A percentile compares a stretch with the other conserved stretches of the same genome.
phyloP scores from a whole-genome alignment of 2,113 vertebrate species.

The Lagopus muta region DNA sequence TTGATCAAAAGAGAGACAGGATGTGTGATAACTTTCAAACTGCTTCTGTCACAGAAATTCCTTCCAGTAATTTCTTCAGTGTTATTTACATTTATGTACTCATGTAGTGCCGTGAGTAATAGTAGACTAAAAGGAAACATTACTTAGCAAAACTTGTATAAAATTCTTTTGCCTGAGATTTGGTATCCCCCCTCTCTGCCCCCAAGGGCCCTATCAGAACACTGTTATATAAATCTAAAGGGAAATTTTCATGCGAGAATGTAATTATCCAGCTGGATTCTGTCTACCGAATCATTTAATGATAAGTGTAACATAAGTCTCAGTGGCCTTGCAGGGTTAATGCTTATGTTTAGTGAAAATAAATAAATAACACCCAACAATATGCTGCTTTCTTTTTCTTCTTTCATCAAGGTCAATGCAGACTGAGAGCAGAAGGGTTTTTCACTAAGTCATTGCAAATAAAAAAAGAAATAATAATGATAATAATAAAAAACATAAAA shows the following conservation, averaged over 20 bases:
- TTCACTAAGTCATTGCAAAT: not conserved
- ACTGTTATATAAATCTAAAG: not conserved
- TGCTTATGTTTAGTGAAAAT: not conserved
- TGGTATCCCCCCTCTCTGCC: not conserved
- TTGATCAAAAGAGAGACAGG: not conserved
- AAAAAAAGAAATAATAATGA: not conserved
- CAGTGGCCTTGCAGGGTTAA: not conserved
- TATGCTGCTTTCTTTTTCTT: not conserved
- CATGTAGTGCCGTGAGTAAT: not conserved
- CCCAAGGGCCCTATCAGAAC: not conserved
- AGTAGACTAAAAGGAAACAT: not conserved
- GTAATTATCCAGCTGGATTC: not conserved
- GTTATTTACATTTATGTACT: not conserved
- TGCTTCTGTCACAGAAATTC: not conserved
- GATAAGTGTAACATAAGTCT: not conserved
- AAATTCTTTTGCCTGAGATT: not conserved
- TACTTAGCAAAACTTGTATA: not conserved
- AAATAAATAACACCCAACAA: not conserved
- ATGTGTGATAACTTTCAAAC: not conserved
- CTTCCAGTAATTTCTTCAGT: not conserved
- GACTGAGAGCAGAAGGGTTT: not conserved
- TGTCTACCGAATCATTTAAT: not conserved
- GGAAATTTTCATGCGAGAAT: not conserved
- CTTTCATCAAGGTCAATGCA: not conserved
- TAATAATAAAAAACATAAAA: not conserved